Conservation (phyloP, 2,888 invertebrate species). For the Diogma glabrata region DNA sequence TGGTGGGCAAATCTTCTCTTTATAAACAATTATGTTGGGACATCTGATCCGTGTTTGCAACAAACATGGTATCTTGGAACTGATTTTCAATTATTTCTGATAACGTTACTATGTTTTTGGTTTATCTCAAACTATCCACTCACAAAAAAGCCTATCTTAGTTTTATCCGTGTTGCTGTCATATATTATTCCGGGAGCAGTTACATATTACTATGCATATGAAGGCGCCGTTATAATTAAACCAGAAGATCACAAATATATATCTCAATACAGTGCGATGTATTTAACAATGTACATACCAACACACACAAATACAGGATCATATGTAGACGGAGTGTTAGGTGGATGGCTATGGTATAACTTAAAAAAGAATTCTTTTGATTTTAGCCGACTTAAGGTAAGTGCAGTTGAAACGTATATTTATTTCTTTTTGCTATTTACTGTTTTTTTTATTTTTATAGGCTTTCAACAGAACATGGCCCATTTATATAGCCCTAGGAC, state of each 20-base stretch:
- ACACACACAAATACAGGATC: not conserved
- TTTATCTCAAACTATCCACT: conserved; percentile 10
- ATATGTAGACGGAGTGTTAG: conserved; percentile 1
- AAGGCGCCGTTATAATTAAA: conserved; percentile 35
- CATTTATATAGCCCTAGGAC: no score
- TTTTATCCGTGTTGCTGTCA: conserved; percentile 21
- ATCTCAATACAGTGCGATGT: not conserved
- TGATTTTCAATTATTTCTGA: conserved; percentile 39
- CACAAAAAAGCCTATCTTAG: conserved; percentile 22
- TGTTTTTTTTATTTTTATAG: no score
- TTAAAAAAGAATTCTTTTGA: not conserved
- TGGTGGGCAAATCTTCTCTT: conserved; percentile 41
- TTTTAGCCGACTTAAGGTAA: no score
- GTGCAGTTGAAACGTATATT: no score
- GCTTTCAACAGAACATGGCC: no score
- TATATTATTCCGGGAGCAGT: conserved; percentile 26
- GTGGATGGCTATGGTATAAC: not conserved
- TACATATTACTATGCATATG: conserved; percentile 36
- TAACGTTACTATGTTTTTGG: conserved; percentile 34
- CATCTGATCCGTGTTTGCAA: conserved; percentile 25
- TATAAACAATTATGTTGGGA: conserved; percentile 37
- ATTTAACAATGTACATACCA: not conserved
- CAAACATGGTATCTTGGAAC: conserved; percentile 39
- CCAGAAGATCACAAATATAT: conserved; percentile 28
- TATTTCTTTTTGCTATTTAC: no score